Percentiles rank a stretch among this genome's conserved stretches.
phyloP scores from a whole-genome alignment of 2,113 vertebrate species.

The Puffinus mauretanicus region DNA sequence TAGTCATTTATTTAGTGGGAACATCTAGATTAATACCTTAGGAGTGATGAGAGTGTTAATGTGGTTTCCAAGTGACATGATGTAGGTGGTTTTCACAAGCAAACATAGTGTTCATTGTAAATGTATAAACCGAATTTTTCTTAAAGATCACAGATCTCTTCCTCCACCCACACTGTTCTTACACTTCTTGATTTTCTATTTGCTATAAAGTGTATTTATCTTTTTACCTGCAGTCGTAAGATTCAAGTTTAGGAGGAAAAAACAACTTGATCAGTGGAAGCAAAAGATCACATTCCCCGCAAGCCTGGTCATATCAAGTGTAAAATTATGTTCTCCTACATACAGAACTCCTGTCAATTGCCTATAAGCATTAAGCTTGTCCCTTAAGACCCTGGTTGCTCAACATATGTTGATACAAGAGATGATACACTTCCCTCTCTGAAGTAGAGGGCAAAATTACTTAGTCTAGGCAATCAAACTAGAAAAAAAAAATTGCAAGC shows the following conservation, averaged over 20 bases:
- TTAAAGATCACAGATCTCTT: slow-evolving; percentile 60
- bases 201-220: slow-evolving; percentile 29
- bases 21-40: slow-evolving; percentile 30
- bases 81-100: slow-evolving; percentile 58
- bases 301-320: slow-evolving; percentile 1
- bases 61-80: slow-evolving; percentile 42
- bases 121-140: slow-evolving; percentile 52
- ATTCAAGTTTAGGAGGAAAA: background rate
- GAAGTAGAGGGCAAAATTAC: background rate
- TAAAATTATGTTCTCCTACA: background rate
- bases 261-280: background rate
- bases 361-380: background rate
- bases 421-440: background rate
- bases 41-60: slow-evolving; percentile 35
- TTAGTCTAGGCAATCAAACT: background rate
- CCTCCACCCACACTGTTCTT: slow-evolving; percentile 50
- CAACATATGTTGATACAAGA: slow-evolving; percentile 1
- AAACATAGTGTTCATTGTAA: slow-evolving; percentile 52
- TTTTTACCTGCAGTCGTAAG: background rate
- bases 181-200: slow-evolving; percentile 51
- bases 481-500: background rate
- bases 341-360: background rate
- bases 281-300: background rate
- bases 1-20: slow-evolving; percentile 23
- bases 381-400: background rate